Conservation (phyloP, 2,888 invertebrate genomes). For the Papilio elwesi region DNA sequence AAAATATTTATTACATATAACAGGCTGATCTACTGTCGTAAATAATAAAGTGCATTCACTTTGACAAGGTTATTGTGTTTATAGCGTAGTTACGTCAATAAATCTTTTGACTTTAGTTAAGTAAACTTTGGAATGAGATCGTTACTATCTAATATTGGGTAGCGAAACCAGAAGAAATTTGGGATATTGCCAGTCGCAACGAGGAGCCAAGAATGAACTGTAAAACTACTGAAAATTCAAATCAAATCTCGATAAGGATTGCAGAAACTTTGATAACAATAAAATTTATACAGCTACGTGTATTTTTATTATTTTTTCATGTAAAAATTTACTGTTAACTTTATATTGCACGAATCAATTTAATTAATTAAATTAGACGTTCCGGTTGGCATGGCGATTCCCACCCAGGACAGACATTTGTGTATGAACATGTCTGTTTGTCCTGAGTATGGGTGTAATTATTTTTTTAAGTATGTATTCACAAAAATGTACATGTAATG, state of each 20-base stretch:
- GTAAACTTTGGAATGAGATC: slow-evolving; percentile 1
- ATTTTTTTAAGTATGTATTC: neutral
- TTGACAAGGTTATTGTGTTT: neutral
- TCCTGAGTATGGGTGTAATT: too few relatives aligned
- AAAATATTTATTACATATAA: too few relatives aligned
- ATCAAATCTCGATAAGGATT: slow-evolving; percentile 33
- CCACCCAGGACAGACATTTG: too few relatives aligned
- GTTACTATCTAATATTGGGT: neutral
- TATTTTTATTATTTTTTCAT: neutral
- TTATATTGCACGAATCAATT: too few relatives aligned
- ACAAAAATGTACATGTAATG: neutral
- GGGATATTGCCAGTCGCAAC: slow-evolving; percentile 28
- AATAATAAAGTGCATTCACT: neutral
- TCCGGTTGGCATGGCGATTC: too few relatives aligned
- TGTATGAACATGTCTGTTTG: too few relatives aligned
- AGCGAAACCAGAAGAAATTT: slow-evolving; percentile 22
- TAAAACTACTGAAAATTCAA: slow-evolving; percentile 12
- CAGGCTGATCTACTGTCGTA: too few relatives aligned
- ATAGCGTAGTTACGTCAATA: neutral
- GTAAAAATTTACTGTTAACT: too few relatives aligned
- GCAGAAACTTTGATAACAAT: slow-evolving; percentile 19
- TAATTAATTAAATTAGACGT: too few relatives aligned
- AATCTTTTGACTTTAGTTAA: neutral
- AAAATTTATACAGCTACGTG: neutral
- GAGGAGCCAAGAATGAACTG: slow-evolving; percentile 33